Percentiles rank a stretch among this genome's conserved stretches.
phyloP scores from a whole-genome alignment of 2,113 vertebrate genomes.

The Puffinus mauretanicus region DNA sequence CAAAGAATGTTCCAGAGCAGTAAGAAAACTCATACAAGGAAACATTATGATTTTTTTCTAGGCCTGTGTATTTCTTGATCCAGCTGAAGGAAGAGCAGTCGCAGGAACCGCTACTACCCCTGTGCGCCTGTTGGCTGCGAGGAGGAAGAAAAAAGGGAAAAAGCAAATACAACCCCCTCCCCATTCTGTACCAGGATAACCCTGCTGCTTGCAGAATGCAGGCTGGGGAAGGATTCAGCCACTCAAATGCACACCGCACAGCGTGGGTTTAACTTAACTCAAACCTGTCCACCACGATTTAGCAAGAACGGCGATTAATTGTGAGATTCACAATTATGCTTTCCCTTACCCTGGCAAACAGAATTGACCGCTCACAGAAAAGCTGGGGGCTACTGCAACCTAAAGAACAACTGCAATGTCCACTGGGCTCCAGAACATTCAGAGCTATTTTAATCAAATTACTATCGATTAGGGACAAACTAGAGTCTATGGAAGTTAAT shows the following conservation, averaged over 20 bases:
- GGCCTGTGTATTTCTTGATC: neutral
- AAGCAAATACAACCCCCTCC: neutral
- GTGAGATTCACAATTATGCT: neutral
- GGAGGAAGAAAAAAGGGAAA: neutral
- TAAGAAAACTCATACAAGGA: neutral
- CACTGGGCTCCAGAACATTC: slow-evolving; percentile 16
- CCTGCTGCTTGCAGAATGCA: neutral
- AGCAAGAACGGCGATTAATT: rapidly evolving
- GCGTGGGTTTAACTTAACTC: neutral
- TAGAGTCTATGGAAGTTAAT: slow-evolving; percentile 44
- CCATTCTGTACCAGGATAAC: neutral
- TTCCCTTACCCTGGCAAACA: neutral
- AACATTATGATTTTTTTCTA: neutral
- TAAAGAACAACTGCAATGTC: neutral
- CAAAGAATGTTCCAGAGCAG: neutral
- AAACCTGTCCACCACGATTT: neutral
- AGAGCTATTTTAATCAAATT: slow-evolving; percentile 63
- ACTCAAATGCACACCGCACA: neutral
- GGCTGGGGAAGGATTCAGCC: neutral
- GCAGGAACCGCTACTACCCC: neutral
- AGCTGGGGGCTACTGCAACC: neutral
- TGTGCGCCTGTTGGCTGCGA: neutral
- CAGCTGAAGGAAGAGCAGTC: neutral
- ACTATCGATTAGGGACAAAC: slow-evolving; percentile 57
- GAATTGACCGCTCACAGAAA: neutral